These are phyloP conservation scores for Hydra vulgaris DNA, from an alignment of 30 jellyfish, hydroid and myxozoan species.

Conservation along the genomic window DNA sequence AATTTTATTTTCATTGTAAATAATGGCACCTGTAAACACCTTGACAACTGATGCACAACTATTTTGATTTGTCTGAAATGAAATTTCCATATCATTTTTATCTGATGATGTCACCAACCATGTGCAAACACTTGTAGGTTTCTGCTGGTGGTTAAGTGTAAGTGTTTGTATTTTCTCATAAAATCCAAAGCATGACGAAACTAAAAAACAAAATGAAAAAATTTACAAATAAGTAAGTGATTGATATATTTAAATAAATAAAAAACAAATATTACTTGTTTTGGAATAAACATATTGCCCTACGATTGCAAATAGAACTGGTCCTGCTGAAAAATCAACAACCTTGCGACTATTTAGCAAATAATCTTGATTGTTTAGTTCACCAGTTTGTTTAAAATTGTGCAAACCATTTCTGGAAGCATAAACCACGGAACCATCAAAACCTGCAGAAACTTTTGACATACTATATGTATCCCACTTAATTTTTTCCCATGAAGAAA, in stretches of 20 bases:
- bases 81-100: background rate
- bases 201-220: background rate
- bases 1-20: background rate
- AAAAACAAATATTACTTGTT: slow-evolving; percentile 1
- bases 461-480: background rate
- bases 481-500: slow-evolving; percentile 3
- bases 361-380: background rate
- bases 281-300: slow-evolving; percentile 1
- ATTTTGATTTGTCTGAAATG: background rate
- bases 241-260: background rate
- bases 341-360: background rate
- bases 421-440: slow-evolving; percentile 23
- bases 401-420: background rate
- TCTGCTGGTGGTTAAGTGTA: background rate
- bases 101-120: background rate
- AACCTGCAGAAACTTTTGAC: slow-evolving; percentile 27
- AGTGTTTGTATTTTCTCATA: background rate
- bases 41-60: background rate
- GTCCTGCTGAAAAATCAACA: slow-evolving; percentile 33
- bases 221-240: background rate
- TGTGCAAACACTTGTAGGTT: background rate
- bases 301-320: slow-evolving; percentile 12
- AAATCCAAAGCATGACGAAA: background rate
- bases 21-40: background rate
- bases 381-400: background rate